A percentile compares a stretch with the other conserved stretches of the same genome.
Conservation (phyloP, 64 coral and sea anemone genomes). For the Trachythela sp. region DNA sequence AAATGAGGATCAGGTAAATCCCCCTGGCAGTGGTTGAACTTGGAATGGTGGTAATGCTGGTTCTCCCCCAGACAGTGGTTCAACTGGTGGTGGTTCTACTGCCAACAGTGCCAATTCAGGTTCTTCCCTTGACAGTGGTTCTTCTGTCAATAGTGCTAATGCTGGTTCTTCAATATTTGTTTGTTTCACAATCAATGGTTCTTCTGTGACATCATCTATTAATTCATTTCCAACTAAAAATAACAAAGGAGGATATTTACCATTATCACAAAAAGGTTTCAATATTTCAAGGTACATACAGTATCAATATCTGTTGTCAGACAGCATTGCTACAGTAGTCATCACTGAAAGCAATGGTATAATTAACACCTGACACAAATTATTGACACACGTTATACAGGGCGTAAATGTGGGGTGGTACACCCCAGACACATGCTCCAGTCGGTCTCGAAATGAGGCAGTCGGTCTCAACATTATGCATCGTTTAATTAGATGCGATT, state of each 20-base stretch:
- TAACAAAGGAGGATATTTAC: neutral
- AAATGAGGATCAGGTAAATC: neutral
- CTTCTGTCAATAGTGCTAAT: neutral
- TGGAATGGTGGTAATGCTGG: neutral
- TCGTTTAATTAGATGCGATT: too few species aligned
- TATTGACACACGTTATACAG: neutral
- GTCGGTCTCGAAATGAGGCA: too few species aligned
- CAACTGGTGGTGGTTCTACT: neutral
- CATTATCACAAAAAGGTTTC: neutral
- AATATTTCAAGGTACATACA: neutral
- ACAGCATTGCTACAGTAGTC: too few species aligned
- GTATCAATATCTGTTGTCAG: neutral
- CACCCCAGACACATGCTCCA: too few species aligned
- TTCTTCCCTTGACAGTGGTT: neutral
- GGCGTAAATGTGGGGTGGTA: too few species aligned
- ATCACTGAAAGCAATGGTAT: too few species aligned
- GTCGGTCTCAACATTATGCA: too few species aligned
- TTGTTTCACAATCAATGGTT: neutral
- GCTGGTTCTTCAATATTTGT: neutral
- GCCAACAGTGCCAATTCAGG: neutral
- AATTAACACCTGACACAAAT: neutral
- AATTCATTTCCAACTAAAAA: neutral
- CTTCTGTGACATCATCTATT: neutral
- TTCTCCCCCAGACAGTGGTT: neutral
- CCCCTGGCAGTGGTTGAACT: neutral